phyloP scores from a whole-genome alignment of 2,797 vertebrate genomes.

The Anguilla marmorata region DNA sequence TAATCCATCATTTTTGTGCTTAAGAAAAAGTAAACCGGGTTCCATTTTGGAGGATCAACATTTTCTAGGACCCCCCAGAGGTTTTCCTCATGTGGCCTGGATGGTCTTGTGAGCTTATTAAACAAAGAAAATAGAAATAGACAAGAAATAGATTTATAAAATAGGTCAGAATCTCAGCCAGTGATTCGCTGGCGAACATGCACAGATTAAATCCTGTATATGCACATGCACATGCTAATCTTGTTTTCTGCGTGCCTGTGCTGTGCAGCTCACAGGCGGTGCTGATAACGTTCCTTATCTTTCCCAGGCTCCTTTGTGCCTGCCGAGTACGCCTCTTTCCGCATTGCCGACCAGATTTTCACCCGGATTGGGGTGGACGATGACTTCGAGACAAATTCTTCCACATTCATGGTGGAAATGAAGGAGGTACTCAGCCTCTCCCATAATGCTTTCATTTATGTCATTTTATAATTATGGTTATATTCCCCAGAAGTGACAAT shows the following conservation, averaged over 20 bases:
- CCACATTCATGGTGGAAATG: slow-evolving; percentile 99
- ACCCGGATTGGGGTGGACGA: slow-evolving; percentile 96
- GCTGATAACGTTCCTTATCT: slow-evolving; percentile 13
- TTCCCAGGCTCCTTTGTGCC: slow-evolving; percentile 90
- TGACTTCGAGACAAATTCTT: slow-evolving; percentile 96
- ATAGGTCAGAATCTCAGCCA: neutral
- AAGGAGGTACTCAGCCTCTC: slow-evolving; percentile 80
- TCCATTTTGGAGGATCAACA: neutral
- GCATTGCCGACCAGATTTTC: slow-evolving; percentile 93
- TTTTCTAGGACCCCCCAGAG: neutral
- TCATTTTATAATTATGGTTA: too few relatives aligned
- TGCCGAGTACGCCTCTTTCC: slow-evolving; percentile 89
- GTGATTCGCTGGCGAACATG: neutral
- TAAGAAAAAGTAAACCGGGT: neutral
- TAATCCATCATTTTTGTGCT: neutral
- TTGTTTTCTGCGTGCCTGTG: neutral
- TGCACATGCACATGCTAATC: neutral
- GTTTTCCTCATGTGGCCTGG: neutral
- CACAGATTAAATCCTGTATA: neutral
- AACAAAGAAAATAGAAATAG: neutral
- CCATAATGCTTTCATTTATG: neutral
- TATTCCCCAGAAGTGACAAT: too few relatives aligned
- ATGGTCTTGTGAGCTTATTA: neutral
- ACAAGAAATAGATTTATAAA: neutral
- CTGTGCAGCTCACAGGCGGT: neutral